Conservation (phyloP, 2,888 invertebrate species). For the Drosophila pegasa region DNA sequence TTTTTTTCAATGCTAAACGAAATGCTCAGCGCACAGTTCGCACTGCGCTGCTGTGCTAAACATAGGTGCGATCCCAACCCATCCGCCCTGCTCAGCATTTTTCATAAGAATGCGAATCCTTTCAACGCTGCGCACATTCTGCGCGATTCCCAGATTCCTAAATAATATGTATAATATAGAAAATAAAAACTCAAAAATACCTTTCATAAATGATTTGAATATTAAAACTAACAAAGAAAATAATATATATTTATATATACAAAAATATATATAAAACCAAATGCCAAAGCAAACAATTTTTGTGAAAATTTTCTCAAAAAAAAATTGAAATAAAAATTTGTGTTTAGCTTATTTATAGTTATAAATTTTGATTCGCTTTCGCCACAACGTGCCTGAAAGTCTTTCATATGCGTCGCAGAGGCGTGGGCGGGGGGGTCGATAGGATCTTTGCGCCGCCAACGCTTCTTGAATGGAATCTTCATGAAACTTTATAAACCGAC, state of each 20-base stretch:
- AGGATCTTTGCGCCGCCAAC: constrained; percentile 12
- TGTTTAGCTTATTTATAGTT: constrained; percentile 73
- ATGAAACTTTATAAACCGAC: constrained; percentile 54
- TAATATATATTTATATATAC: constrained; percentile 21
- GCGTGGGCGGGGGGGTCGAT: neutral
- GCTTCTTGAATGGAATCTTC: constrained; percentile 52
- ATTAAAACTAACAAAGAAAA: constrained; percentile 59
- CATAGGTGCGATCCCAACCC: constrained; percentile 23
- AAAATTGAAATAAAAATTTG: constrained; percentile 9
- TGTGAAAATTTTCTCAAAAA: constrained; percentile 38
- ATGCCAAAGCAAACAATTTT: constrained; percentile 63
- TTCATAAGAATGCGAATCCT: constrained; percentile 55
- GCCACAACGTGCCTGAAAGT: constrained; percentile 53
- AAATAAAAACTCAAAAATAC: constrained; percentile 44
- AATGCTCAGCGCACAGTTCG: constrained; percentile 26
- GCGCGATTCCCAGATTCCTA: constrained; percentile 52
- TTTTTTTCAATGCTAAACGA: constrained; percentile 74
- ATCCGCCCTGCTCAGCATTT: constrained; percentile 37
- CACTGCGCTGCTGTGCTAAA: constrained; percentile 3
- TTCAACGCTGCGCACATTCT: constrained; percentile 48
- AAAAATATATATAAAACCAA: constrained; percentile 32
- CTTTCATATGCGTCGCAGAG: constrained; percentile 4
- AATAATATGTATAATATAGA: constrained; percentile 12
- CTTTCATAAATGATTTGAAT: constrained; percentile 68
- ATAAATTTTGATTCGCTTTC: constrained; percentile 65